These are phyloP conservation scores for Actenoides hombroni DNA, from an alignment of 2,113 vertebrate genomes.

Conservation along the genomic window DNA sequence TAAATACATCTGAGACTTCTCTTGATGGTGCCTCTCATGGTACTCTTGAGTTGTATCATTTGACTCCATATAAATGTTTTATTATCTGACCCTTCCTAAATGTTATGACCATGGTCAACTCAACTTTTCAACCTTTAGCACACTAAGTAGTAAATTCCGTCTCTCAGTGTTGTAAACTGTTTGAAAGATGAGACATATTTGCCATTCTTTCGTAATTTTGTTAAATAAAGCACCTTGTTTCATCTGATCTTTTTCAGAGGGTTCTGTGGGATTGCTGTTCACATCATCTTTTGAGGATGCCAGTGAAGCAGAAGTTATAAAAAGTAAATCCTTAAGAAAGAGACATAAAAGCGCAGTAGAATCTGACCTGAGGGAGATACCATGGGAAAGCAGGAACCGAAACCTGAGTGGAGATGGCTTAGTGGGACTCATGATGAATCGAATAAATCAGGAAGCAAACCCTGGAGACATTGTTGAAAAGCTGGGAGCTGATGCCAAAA, in stretches of 20 bases:
- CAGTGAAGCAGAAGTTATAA: constrained; percentile 67
- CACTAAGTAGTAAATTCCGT: neutral
- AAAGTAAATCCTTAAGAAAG: constrained; percentile 75
- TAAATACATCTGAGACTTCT: neutral
- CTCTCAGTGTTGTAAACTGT: neutral
- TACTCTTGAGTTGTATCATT: neutral
- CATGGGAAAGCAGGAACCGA: constrained; percentile 74
- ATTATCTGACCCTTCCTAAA: neutral
- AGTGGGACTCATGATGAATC: constrained; percentile 77
- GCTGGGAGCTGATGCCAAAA: constrained; percentile 81
- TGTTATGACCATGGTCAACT: neutral
- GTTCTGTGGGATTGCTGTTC: constrained; percentile 82
- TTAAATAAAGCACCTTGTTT: neutral
- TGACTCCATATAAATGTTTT: neutral
- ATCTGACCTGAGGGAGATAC: constrained; percentile 69
- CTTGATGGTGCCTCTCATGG: neutral
- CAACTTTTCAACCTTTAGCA: neutral
- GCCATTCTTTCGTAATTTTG: neutral
- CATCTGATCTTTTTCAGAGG: constrained; percentile 71
- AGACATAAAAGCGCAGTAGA: constrained; percentile 83
- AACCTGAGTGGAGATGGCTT: constrained; percentile 79
- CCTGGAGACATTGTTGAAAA: constrained; percentile 77
- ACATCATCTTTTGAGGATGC: constrained; percentile 81
- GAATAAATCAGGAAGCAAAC: constrained; percentile 70
- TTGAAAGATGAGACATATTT: neutral